These are phyloP conservation scores for Callopanchax toddi DNA, from an alignment of 2,113 vertebrate genomes.

Conservation along the genomic window DNA sequence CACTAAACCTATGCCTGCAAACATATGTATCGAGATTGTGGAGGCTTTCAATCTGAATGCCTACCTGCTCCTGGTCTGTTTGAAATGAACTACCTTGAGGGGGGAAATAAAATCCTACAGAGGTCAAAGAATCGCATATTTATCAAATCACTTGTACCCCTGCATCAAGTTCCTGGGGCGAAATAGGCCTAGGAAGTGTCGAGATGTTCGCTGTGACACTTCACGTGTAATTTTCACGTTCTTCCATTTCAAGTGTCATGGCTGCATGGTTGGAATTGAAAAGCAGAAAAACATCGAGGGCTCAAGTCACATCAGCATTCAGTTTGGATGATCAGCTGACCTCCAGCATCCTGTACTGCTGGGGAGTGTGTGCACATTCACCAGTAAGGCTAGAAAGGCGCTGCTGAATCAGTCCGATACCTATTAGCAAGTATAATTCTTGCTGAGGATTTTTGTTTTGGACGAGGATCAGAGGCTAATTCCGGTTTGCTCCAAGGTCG, in stretches of 20 bases:
- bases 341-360: constrained; percentile 13
- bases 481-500: constrained; percentile 16
- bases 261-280: constrained; percentile 19
- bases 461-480: background rate
- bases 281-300: too few species aligned
- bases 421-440: constrained; percentile 33
- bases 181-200: constrained; percentile 22
- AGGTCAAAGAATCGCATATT: constrained; percentile 28
- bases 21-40: background rate
- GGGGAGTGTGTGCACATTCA: background rate
- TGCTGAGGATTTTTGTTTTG: constrained; percentile 20
- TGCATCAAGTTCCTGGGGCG: constrained; percentile 32
- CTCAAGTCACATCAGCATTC: constrained; percentile 28
- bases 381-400: background rate
- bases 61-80: constrained; percentile 1
- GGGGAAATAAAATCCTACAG: background rate
- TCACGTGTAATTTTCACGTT: constrained; percentile 4
- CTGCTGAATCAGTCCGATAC: constrained; percentile 30
- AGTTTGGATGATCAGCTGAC: constrained; percentile 27
- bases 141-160: constrained; percentile 15
- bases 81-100: constrained; percentile 18
- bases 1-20: constrained; percentile 3
- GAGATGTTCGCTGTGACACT: constrained; percentile 14
- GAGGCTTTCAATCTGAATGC: constrained; percentile 3
- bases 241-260: constrained; percentile 37